Base-by-base conservation (phyloP, 2,888 invertebrate species). In the Mythimna ferrago region DNA sequence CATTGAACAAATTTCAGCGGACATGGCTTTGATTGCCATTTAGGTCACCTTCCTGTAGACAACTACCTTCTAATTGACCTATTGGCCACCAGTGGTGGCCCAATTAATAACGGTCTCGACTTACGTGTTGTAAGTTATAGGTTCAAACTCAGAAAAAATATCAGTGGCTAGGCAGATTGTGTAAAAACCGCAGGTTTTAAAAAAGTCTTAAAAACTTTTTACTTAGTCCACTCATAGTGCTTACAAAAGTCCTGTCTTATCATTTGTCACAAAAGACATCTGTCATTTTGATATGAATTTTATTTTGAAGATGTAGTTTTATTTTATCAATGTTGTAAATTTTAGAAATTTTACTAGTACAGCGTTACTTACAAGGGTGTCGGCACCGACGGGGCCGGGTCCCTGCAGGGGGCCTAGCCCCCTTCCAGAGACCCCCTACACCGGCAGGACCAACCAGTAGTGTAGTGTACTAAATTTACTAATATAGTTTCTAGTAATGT, bases 331-430 rank as follows among this genome's bases (percentile, higher is more conserved):
- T 38, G 58, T 58, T 54, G 14, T 35, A 69, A 65, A 38, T 66
- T 72, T 69, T 78, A 64, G 69, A 63, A 78, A 82, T 82, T 78
- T 63, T 80, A 68, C 32, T 81, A 51, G 67, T 21, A 76, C 67
- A 65, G 16, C 44, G 66, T 48, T 80, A 73, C 66, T 16, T 82
- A 54, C 2, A 14, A n/a, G 48, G 73, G 82, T 51, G 32, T 61
- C 64, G 71, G 64, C 57, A 44, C 4, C 16, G 5, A 57, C 11
- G 10, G 41, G 41, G 14, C 6, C 41, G 60, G 63, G 66, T 63
- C 56, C 19, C 51, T 58, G 35, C 10, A n/a, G 14, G 21, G 48
- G n/a, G 16, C 2, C 0, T 19, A 3, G 3, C 4, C 58, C 53
- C 14, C 53, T 0, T 44, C 14, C 35, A 66, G 58, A 56, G 41